Base-by-base conservation (phyloP, 2,888 invertebrate genomes). In the Parasteatoda lunata region DNA sequence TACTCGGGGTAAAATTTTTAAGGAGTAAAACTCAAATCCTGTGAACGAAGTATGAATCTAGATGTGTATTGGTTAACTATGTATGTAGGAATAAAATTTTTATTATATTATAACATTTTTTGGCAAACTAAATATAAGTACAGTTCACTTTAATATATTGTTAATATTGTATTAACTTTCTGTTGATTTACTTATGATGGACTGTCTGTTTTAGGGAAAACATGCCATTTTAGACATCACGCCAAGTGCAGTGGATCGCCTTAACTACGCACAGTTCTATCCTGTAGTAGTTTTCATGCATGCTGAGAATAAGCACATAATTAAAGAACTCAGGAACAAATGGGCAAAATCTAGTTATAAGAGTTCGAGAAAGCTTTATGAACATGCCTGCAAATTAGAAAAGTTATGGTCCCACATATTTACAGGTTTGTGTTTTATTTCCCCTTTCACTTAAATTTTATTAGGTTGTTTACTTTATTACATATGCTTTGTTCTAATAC, bases 231-330 rank as follows among this genome's bases (percentile, higher is more conserved):
- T 99, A 80, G 99, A 99, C 92, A 97, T 99, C 77, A 98, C 98
- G 0, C 98, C 98, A 0, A 97, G 97, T 91, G 98, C 98, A 0
- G 98, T 99, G 5, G 99, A 99, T 92, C 94, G 98, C 79, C 94
- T 99, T 45, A 98, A 98, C 93, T 98, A 98, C 92, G 98, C 98
- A 51, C 98, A 98, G 93, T 97, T 98, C 93, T 98, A 97, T 93
- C 99, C 99, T 0, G 96, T 99, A 89, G 98, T 99, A 51, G 96
- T 99, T 90, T 97, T 98, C 93, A 93, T 99, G 89, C 96, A 98
- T 92, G 96, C 98, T 0, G 99, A 99, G 91, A 96, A 95, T 89
- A 98, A 99, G 92, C 97, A 97, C 91, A 95, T 97, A 69, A 95
- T 99, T 89, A 98, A 99, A 91, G 98, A 99, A 91, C 93, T 98